Evolutionary conservation across 2,113 vertebrate genomes (phyloP), one percentile per base, ranked within the genome.

Genomic region (Ibidorhyncha struthersii): DNA sequence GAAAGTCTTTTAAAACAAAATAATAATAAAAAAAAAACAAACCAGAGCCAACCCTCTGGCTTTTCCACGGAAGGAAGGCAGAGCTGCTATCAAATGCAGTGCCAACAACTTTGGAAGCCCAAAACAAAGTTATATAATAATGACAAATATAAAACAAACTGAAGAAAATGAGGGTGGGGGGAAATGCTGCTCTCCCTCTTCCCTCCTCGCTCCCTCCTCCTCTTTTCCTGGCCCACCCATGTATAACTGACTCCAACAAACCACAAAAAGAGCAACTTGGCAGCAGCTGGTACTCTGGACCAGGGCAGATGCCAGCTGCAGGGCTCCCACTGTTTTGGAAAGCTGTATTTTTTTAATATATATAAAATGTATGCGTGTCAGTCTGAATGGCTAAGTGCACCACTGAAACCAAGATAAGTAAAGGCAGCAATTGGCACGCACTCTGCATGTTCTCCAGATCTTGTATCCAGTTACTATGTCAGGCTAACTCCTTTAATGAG

Each of bases 231-330:
- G 83, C 91, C 93, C 86, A 89, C 79, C 69, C 66, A 13, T n/a
- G 38, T 78, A 43, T 88, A 56, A 52, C 34, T 88, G 59, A 74
- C 63, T 92, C 53, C 56, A 92, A 66, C 67, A 94, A 94, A 63
- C 81, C 89, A 90, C 49, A 86, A 89, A 91, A 96, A 93, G 84
- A 96, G 40, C 67, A 93, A 41, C 63, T 86, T 88, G 74, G 83
- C 92, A 85, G 88, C 77, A 86, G 76, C 40, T 96, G 93, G 82
- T 91, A 96, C 1, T 0, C 43, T 52, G 92, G 83, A 74, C 49
- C 66, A 85, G 79, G 71, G 72, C 67, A 91, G 76, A 36, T 73
- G 93, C 89, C 95, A 95, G 58, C 22, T 8, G 4, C 3, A 1
- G 79, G 67, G 49, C 69, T 94, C 67, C 43, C 66, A 41, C 58